Percentiles rank a stretch among this genome's conserved stretches.
Conservation (phyloP, 2,888 invertebrate genomes). For the Amphimallon solstitiale region DNA sequence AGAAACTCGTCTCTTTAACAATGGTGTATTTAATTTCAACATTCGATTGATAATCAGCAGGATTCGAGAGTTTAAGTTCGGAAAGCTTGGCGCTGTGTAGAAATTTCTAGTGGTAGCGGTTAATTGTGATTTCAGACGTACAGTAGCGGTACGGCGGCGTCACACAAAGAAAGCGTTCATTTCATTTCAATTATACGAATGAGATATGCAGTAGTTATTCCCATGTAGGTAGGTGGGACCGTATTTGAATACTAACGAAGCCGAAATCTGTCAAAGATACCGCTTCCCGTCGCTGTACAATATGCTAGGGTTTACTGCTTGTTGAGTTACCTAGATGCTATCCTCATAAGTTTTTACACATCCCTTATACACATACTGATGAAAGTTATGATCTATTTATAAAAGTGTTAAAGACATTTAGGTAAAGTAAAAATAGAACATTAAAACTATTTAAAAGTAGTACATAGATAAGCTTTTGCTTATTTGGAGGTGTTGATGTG, state of each 20-base stretch:
- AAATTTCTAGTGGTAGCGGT: constrained; percentile 40
- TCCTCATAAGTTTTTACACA: neutral
- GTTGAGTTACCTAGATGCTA: constrained; percentile 1
- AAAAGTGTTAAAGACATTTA: too few relatives aligned
- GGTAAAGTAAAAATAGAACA: too few relatives aligned
- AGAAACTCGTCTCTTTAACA: constrained; percentile 34
- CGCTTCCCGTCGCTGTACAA: constrained; percentile 56
- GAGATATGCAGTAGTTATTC: constrained; percentile 54
- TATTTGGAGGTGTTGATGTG: too few relatives aligned
- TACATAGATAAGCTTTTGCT: too few relatives aligned
- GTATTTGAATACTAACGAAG: constrained; percentile 61
- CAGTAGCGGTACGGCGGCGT: constrained; percentile 44
- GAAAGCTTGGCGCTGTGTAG: constrained; percentile 14
- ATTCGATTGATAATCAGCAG: constrained; percentile 29
- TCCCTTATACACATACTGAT: neutral
- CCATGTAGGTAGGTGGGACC: constrained; percentile 56
- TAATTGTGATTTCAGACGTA: constrained; percentile 55
- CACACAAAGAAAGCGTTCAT: constrained; percentile 53
- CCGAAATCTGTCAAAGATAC: constrained; percentile 61
- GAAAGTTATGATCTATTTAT: neutral
- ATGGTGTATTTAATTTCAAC: constrained; percentile 36
- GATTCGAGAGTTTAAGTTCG: neutral
- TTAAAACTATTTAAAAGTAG: too few relatives aligned
- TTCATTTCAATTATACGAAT: constrained; percentile 57
- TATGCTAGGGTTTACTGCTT: constrained; percentile 11